Evolutionary conservation across 2,888 invertebrate species (phyloP).

Genomic region (Ypsolopha scabrella): DNA sequence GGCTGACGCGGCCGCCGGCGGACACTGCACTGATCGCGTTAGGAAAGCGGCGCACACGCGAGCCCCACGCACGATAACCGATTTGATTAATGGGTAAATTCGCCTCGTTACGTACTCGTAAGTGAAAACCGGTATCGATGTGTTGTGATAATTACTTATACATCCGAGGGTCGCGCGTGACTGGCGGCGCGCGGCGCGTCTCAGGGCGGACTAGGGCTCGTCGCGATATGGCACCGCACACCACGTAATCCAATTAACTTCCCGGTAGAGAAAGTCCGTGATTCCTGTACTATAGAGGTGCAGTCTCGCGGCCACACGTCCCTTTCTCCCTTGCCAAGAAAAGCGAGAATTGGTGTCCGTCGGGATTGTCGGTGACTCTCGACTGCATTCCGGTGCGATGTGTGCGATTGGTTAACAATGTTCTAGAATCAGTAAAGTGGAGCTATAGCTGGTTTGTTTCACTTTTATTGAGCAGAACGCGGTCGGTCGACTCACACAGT

Average conservation of each 20-base stretch:
- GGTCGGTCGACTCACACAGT: too few species aligned
- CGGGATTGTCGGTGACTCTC: too few species aligned
- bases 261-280: not conserved
- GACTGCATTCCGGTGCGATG: too few species aligned
- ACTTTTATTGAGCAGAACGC: too few species aligned
- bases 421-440: not conserved
- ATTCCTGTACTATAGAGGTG: not conserved
- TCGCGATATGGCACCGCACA: not conserved
- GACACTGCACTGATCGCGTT: not conserved
- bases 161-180: not conserved
- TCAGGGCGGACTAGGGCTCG: not conserved
- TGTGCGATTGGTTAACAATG: not conserved
- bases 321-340: too few species aligned
- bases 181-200: not conserved
- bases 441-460: not conserved
- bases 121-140: constrained; percentile 5
- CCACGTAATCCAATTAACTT: not conserved
- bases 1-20: constrained; percentile 17
- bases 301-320: not conserved
- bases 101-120: constrained; percentile 11
- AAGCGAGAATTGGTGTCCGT: too few species aligned
- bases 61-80: constrained; percentile 6
- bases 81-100: constrained; percentile 11
- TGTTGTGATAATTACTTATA: not conserved
- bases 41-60: not conserved